Percentiles rank a stretch among this genome's conserved stretches.
These are phyloP conservation scores for Polydrusus tereticollis DNA, from an alignment of 2,888 invertebrate species.

Conservation along the genomic window DNA sequence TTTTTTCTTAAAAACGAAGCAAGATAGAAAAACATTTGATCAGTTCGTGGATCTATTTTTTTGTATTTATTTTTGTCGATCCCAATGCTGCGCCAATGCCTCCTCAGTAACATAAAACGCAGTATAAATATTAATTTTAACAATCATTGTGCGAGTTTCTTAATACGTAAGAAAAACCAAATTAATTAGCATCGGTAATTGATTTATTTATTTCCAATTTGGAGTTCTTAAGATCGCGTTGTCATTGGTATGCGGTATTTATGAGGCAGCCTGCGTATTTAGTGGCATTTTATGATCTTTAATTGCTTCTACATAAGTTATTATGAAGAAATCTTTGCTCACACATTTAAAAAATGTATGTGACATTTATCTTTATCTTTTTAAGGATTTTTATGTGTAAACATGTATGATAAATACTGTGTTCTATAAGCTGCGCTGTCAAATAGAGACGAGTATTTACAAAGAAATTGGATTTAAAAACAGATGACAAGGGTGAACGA, in stretches of 20 bases:
- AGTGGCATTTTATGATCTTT: slow-evolving; percentile 43
- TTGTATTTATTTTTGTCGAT: no score
- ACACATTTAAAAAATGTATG: slow-evolving; percentile 38
- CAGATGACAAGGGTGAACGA: no score
- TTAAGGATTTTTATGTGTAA: background rate
- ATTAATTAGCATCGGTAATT: slow-evolving; percentile 59
- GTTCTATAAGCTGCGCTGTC: background rate
- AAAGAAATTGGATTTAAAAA: no score
- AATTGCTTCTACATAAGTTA: slow-evolving; percentile 45
- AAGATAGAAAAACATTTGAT: no score
- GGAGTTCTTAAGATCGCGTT: slow-evolving; percentile 10
- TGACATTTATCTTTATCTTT: slow-evolving; percentile 5
- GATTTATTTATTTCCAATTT: slow-evolving; percentile 53
- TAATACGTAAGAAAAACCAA: slow-evolving; percentile 55
- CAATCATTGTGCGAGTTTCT: slow-evolving; percentile 59
- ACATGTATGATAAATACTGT: no score
- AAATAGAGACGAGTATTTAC: no score
- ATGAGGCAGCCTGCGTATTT: slow-evolving; percentile 25
- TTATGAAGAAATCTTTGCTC: slow-evolving; percentile 37
- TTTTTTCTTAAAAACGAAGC: no score
- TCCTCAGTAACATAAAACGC: slow-evolving; percentile 53
- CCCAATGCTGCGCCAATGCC: background rate
- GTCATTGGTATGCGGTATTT: slow-evolving; percentile 18
- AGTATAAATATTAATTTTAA: slow-evolving; percentile 62
- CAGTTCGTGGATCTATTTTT: no score